Percentiles rank a stretch among this genome's conserved stretches.
These are phyloP conservation scores for Salvelinus sp. DNA, from an alignment of 2,113 vertebrate genomes.

Conservation along the genomic window DNA sequence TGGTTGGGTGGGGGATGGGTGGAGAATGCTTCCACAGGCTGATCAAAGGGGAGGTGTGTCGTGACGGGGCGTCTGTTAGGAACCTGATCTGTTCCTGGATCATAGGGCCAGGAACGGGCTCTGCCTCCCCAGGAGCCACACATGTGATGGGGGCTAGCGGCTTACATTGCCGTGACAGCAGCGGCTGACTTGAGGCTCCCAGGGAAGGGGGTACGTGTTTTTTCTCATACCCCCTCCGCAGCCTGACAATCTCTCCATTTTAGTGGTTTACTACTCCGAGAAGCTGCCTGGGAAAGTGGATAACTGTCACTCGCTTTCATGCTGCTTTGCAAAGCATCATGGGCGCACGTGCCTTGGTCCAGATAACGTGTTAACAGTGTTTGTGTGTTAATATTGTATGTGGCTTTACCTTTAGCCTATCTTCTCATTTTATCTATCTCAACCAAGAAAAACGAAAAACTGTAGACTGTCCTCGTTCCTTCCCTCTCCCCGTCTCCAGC, in stretches of 20 bases:
- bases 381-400: too few species aligned
- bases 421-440: too few species aligned
- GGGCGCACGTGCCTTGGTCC: too few species aligned
- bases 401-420: too few species aligned
- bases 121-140: background rate
- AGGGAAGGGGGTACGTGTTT: background rate
- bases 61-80: background rate
- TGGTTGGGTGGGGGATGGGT: background rate
- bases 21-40: background rate
- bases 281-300: background rate
- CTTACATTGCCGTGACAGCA: background rate
- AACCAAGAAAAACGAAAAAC: too few species aligned
- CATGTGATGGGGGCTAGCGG: background rate
- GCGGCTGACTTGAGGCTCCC: background rate
- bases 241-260: background rate
- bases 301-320: background rate
- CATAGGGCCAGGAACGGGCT: background rate
- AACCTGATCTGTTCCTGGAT: background rate
- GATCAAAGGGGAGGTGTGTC: background rate
- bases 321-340: background rate
- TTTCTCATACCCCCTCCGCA: background rate
- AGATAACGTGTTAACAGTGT: too few species aligned
- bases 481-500: too few species aligned
- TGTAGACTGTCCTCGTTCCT: too few species aligned
- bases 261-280: background rate